These are phyloP conservation scores for Lanius ludovicianus DNA, from an alignment of 2,113 vertebrate genomes.

Conservation along the genomic window DNA sequence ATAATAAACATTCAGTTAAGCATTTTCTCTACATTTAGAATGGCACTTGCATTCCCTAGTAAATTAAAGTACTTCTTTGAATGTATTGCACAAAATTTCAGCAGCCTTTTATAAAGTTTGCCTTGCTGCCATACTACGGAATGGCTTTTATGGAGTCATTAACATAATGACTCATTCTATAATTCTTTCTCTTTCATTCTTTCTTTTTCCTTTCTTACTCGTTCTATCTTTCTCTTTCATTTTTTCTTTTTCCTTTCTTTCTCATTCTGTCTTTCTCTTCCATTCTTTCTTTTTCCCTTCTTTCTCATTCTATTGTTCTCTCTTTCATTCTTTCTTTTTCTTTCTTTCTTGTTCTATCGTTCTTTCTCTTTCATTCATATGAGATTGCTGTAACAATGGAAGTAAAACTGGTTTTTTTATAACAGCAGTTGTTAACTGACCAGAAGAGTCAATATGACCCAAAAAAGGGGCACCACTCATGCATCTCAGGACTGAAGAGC, in stretches of 20 bases:
- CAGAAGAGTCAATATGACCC: not conserved
- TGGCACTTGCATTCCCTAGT: not conserved
- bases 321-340: too few species aligned
- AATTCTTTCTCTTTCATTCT: too few species aligned
- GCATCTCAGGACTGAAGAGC: not conserved
- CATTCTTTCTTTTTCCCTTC: too few species aligned
- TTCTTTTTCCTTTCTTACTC: too few species aligned
- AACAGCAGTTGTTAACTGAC: not conserved
- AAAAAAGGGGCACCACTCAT: too few species aligned
- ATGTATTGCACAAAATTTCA: not conserved
- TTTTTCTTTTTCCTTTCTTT: too few species aligned
- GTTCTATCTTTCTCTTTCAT: too few species aligned
- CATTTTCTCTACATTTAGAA: constrained; percentile 4
- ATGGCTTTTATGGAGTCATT: not conserved
- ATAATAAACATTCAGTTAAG: constrained; percentile 24
- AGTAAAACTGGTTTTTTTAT: not conserved
- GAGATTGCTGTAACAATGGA: not conserved
- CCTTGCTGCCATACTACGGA: not conserved
- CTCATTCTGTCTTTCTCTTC: too few species aligned
- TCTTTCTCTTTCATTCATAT: not conserved
- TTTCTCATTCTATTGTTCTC: too few species aligned
- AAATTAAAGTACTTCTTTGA: not conserved
- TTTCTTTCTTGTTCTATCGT: too few species aligned
- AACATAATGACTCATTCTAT: not conserved
- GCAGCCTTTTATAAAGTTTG: not conserved